Conservation (phyloP, 2,888 invertebrate species). For the Synanthedon formicaeformis region DNA sequence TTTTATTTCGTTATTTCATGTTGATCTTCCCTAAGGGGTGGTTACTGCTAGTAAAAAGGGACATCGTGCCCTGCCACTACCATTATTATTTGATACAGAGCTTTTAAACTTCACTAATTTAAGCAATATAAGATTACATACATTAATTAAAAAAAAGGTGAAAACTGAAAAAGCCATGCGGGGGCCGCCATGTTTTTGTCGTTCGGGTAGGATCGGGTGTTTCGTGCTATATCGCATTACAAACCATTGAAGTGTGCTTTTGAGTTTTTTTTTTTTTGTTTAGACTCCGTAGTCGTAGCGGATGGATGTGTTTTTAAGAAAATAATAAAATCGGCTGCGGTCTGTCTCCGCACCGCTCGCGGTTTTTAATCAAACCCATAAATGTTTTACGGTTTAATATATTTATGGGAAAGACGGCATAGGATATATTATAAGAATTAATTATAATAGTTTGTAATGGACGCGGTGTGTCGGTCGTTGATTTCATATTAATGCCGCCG, state of each 20-base stretch:
- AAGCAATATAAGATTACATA: neutral
- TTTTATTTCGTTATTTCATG: too few relatives aligned
- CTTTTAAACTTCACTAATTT: neutral
- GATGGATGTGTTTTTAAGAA: neutral
- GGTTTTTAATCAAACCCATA: neutral
- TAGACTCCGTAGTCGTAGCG: neutral
- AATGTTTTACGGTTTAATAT: neutral
- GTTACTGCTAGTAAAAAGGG: too few relatives aligned
- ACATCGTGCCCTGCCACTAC: too few relatives aligned
- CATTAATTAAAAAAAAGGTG: constrained; percentile 11
- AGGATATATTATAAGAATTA: constrained; percentile 2
- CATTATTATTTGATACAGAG: too few relatives aligned
- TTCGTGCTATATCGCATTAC: constrained; percentile 36
- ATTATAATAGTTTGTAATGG: constrained; percentile 19
- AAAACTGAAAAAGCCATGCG: constrained; percentile 23
- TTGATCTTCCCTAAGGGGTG: too few relatives aligned
- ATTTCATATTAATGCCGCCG: constrained; percentile 26
- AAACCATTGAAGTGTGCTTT: constrained; percentile 1
- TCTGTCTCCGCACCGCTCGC: neutral
- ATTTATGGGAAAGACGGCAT: constrained; percentile 1
- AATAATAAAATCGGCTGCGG: neutral
- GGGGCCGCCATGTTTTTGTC: constrained; percentile 22
- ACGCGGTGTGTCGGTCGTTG: constrained; percentile 31
- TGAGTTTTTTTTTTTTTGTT: neutral
- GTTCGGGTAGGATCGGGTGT: constrained; percentile 31